Base-by-base conservation (phyloP, 2,888 invertebrate genomes). In the Apamea crenata region DNA sequence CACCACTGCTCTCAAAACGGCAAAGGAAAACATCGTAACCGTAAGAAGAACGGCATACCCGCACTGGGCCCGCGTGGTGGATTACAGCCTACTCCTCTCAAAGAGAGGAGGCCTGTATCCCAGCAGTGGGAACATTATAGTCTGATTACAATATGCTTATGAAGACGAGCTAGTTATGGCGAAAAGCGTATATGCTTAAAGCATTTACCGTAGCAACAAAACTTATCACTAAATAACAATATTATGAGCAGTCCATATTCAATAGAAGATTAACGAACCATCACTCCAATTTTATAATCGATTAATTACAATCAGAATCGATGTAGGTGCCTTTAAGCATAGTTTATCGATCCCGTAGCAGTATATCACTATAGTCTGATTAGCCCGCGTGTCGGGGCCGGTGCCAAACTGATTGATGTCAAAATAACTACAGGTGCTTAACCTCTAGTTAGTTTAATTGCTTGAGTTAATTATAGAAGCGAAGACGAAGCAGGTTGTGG, bases 361-460 rank as follows among this genome's bases (percentile, higher is more conserved):
- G 68, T 78, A 68, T 50, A 18, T 14, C 56, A 59, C 7, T 53
- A 66, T 32, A 59, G 56, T 82, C 47, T 59, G 68, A 83, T 81
- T 65, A 82, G 65, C 56, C 63, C 72, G 80, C 56, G 70, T 81
- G 72, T 80, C 68, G 73, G 79, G 84, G 82, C 84, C 74, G 59
- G 25, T 89, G 89, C 89, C 90, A 89, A 88, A 56, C 70, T 88
- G 83, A 86, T 86, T 88, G 90, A 89, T 89, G 87, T 87, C 78
- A 85, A 89, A 89, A 88, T 89, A 87, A 81, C 82, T 81, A 75
- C 80, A 85, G 88, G 87, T 84, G 80, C 63, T 87, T 88, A 86
- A 89, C 87, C 90, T 82, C 82, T 70, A 36, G 84, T 88, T 83
- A 81, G 68, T 80, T 79, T 74, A 89, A 82, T 84, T 88, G 81